These are phyloP conservation scores for Leptinotarsa defecta DNA, from an alignment of 1,140 invertebrate species.

Conservation along the genomic window DNA sequence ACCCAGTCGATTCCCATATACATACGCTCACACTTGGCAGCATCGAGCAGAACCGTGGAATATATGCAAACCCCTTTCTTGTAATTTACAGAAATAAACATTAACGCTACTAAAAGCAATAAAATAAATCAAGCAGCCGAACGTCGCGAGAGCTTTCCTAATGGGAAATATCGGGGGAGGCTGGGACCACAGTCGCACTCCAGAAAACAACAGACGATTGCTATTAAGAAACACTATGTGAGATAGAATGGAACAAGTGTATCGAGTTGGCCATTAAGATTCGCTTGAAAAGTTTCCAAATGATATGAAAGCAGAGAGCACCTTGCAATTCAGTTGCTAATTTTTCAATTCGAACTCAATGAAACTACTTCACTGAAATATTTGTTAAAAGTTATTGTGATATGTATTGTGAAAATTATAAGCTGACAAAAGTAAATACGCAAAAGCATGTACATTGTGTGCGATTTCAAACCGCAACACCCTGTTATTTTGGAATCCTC, in stretches of 20 bases:
- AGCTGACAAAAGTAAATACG: too few species aligned
- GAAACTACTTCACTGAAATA: too few species aligned
- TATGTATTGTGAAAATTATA: too few species aligned
- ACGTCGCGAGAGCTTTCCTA: constrained; percentile 49
- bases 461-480: too few species aligned
- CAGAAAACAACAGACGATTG: constrained; percentile 42
- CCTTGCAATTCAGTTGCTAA: background rate
- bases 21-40: constrained; percentile 19
- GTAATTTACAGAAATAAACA: constrained; percentile 57
- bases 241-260: constrained; percentile 23
- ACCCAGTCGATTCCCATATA: constrained; percentile 19
- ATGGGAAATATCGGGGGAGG: constrained; percentile 47
- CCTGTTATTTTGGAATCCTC: too few species aligned
- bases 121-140: constrained; percentile 55
- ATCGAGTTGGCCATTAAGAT: constrained; percentile 5
- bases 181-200: constrained; percentile 29
- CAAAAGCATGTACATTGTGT: too few species aligned
- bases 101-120: constrained; percentile 57
- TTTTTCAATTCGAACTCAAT: too few species aligned
- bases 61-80: constrained; percentile 55
- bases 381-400: too few species aligned
- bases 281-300: constrained; percentile 3
- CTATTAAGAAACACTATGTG: constrained; percentile 27
- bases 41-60: constrained; percentile 16
- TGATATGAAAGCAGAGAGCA: background rate